phyloP scores from a whole-genome alignment of 1,140 invertebrate genomes.

The Drosophila gunungcola region DNA sequence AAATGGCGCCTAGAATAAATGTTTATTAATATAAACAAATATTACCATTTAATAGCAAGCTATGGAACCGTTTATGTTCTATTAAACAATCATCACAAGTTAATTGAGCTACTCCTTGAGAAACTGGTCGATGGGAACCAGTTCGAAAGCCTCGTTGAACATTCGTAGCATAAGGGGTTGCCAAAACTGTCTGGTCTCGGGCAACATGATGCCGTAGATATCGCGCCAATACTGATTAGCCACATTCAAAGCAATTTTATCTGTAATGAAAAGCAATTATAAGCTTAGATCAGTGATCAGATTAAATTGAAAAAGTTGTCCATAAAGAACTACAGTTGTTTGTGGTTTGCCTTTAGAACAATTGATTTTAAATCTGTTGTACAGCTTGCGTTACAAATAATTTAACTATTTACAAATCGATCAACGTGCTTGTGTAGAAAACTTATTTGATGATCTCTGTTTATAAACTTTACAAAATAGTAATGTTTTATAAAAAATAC shows the following conservation, averaged over 20 bases:
- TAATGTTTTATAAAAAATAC: too few relatives aligned
- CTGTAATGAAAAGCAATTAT: slow-evolving; percentile 33
- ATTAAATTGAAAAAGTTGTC: background rate
- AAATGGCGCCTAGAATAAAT: slow-evolving; percentile 34
- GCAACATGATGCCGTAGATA: slow-evolving; percentile 75
- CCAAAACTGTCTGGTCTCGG: slow-evolving; percentile 76
- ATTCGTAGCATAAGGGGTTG: slow-evolving; percentile 63
- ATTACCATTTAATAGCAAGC: slow-evolving; percentile 34
- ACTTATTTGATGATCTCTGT: too few relatives aligned
- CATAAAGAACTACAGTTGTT: too few relatives aligned
- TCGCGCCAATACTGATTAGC: slow-evolving; percentile 82
- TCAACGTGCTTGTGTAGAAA: too few relatives aligned
- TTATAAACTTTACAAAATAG: too few relatives aligned
- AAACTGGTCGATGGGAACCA: slow-evolving; percentile 74
- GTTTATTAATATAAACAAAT: slow-evolving; percentile 2
- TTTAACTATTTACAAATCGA: too few relatives aligned
- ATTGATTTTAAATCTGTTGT: background rate
- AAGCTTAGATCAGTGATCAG: background rate
- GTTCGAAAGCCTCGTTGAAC: slow-evolving; percentile 64
- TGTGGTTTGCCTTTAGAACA: slow-evolving; percentile 1
- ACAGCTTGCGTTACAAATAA: too few relatives aligned
- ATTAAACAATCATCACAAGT: slow-evolving; percentile 33
- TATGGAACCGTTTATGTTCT: slow-evolving; percentile 26
- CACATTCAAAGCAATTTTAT: slow-evolving; percentile 73
- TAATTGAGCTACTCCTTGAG: slow-evolving; percentile 26